Evolutionary conservation across 2,113 vertebrate genomes (phyloP), one percentile per base, ranked within the genome.

Genomic region (Origma solitaria): DNA sequence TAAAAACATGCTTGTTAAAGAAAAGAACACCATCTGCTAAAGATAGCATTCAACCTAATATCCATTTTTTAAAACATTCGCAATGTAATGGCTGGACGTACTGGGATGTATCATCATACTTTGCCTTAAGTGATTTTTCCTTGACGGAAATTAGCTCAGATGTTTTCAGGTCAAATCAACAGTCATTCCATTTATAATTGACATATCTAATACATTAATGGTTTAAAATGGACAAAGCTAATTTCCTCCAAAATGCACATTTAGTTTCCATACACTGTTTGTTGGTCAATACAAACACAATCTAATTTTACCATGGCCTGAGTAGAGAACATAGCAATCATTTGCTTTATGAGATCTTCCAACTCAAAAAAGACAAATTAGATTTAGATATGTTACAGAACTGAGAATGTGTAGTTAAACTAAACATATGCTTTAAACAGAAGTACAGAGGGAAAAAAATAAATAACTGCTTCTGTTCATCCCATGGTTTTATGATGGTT

Each of bases 1-100:
- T 97, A 91, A 95, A 97, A 97, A 96, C 88, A 95, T 35, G 80
- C 54, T 92, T 84, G 84, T 95, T 96, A 85, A 96, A 97, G 94
- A 93, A 84, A 95, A 93, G 60, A 96, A 94, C 86, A 94, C 92
- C 68, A 97, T 96, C 82, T 97, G 96, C 84, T 96, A 94, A 97
- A 97, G 96, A 94, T 95, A 97, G 94, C 93, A 96, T 95, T 92
- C 47, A 50, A 93, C 86, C 86, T 92, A 94, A 96, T 82, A 85
- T 78, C 94, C 90, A 96, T 97, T 95, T 96, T 94, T 97, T 92
- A 96, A 96, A 93, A 93, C 53, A 91, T 80, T 91, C 75, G 82
- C 85, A 94, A 27, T 73, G 27, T 75, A 97, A 96, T 86, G 66
- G 91, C 64, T 91, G 64, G 61, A 82, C 58, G 95, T 86, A 76